Conservation (phyloP, 30 jellyfish, hydroid and myxozoan genomes). For the Cassiopea xamachana region DNA sequence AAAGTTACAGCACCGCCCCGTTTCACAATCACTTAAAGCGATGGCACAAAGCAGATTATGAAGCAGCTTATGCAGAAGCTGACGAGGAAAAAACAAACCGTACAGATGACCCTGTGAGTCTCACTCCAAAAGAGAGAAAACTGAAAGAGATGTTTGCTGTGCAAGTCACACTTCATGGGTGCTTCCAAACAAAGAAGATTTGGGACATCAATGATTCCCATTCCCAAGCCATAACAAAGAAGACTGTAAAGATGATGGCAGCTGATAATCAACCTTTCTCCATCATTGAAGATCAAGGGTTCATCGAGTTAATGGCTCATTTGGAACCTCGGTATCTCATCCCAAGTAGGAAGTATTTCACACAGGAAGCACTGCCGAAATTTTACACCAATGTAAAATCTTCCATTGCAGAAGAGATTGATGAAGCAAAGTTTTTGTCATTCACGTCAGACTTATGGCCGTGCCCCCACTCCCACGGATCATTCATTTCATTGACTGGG, state of each 20-base stretch:
- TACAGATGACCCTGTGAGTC: conserved; percentile 42
- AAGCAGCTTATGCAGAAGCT: conserved; percentile 50
- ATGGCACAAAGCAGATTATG: conserved; percentile 46
- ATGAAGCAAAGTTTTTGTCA: conserved; percentile 56
- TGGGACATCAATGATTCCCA: conserved; percentile 52
- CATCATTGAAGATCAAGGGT: conserved; percentile 67
- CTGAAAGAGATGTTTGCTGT: conserved; percentile 50
- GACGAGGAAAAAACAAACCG: background rate
- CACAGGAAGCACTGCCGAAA: conserved; percentile 48
- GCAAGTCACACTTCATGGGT: conserved; percentile 34
- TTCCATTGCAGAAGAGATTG: conserved; percentile 47
- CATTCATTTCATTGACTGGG: conserved; percentile 66
- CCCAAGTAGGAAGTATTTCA: conserved; percentile 60
- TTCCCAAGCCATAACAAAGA: conserved; percentile 31
- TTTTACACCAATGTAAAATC: conserved; percentile 37
- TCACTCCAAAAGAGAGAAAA: conserved; percentile 45
- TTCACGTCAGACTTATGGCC: conserved; percentile 83
- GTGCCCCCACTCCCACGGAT: conserved; percentile 71
- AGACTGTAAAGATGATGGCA: conserved; percentile 65
- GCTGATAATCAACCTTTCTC: conserved; percentile 74
- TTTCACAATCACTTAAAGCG: conserved; percentile 63
- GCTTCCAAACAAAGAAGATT: conserved; percentile 27
- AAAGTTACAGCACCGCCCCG: conserved; percentile 75
- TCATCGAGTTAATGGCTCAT: conserved; percentile 54
- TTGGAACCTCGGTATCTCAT: conserved; percentile 61